Base-by-base conservation (phyloP, 2,888 invertebrate genomes). In the Trichogramma evanescens region DNA sequence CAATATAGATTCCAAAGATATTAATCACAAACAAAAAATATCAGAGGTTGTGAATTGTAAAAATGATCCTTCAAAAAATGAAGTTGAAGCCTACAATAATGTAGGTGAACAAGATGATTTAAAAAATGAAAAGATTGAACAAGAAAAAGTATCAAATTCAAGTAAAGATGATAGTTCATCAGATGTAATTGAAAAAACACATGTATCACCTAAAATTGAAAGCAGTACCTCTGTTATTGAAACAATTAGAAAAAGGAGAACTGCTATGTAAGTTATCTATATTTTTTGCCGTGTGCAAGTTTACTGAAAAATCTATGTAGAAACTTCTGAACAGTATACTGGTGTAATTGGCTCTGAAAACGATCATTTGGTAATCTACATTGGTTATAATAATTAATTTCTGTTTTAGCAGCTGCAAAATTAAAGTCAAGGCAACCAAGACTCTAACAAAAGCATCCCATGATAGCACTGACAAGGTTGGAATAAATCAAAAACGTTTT, bases 221-320 rank as follows among this genome's bases (percentile, higher is more conserved):
- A 52, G 66, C 2, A 26, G 26, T 26, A 26, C 26, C 26, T 26
- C 57, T 56, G 54, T 42, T 10, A 59, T 52, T 65, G 67, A 66
- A 48, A 58, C 64, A 9, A 72, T 68, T 59, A 69, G 73, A 58
- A 74, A 74, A 63, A 68, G 71, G 52, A 70, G 66, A 65, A 69
- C 60, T 56, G 48, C 67, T 50, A 68, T 58, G 74, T 74, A 57
- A 70, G 67, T 65, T 51, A 56, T 3, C 26, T 9, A 8, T 9
- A 54, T 56, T 45, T 26, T 26, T 26, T 26, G 26, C 26, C 3
- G 2, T 26, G 26, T 26, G 26, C 26, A 26, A 26, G 26, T 26
- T 26, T 26, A 26, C 26, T 26, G 26, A 26, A 26, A 26, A 26
- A 26, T 26, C 26, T 26, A 26, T 26, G 2, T 26, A 26, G 26